Percentiles rank a stretch among this genome's conserved stretches.
phyloP scores from a whole-genome alignment of 2,113 vertebrate genomes.

The Anthoscopus minutus region DNA sequence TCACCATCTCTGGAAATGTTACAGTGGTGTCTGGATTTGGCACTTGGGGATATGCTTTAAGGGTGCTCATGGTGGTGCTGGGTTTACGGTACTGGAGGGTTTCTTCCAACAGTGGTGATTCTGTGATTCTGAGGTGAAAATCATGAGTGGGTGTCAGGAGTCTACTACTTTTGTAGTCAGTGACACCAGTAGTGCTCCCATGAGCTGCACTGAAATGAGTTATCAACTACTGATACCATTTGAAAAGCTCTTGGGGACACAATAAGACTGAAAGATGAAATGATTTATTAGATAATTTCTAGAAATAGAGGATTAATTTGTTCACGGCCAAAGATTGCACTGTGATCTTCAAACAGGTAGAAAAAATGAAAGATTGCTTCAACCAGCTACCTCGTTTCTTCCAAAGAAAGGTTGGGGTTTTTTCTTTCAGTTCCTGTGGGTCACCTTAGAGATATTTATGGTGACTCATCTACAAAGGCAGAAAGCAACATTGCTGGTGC shows the following conservation, averaged over 20 bases:
- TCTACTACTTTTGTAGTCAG: not conserved
- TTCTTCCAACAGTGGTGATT: not conserved
- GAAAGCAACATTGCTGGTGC: not conserved
- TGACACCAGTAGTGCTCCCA: not conserved
- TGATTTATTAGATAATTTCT: not conserved
- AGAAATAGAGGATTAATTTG: not conserved
- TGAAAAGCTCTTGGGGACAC: not conserved
- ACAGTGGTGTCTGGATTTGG: not conserved
- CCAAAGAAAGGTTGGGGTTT: not conserved
- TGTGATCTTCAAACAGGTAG: not conserved
- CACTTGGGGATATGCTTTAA: not conserved
- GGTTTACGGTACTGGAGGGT: not conserved
- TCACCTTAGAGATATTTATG: not conserved
- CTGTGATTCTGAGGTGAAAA: not conserved
- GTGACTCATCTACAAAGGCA: not conserved
- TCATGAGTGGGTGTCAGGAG: not conserved
- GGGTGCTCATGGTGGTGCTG: not conserved
- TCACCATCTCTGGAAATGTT: not conserved
- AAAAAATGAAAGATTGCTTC: not conserved
- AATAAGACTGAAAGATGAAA: not conserved
- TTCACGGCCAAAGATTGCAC: not conserved
- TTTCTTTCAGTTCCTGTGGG: not conserved
- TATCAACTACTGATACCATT: not conserved
- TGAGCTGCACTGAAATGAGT: not conserved
- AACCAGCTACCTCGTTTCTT: not conserved